Evolutionary conservation across 2,888 invertebrate genomes (phyloP).

Genomic region (Drosophila nigricruria): DNA sequence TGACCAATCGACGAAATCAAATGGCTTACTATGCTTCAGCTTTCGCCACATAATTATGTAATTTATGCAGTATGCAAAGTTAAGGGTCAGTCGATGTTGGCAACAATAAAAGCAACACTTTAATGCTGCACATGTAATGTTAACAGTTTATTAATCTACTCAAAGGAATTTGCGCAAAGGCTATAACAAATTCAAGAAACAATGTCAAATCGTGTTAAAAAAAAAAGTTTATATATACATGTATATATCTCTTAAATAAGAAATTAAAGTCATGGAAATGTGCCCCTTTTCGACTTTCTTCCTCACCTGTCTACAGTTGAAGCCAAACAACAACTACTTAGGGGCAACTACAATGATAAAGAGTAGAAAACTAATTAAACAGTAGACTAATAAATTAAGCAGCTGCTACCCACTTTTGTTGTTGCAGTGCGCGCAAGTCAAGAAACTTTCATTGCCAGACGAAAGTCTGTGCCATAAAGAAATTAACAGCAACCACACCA

Average conservation of each 20-base stretch:
- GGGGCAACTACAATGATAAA: slow-evolving; percentile 36
- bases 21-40: neutral
- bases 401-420: slow-evolving; percentile 51
- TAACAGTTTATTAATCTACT: slow-evolving; percentile 12
- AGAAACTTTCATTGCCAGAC: slow-evolving; percentile 77
- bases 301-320: slow-evolving; percentile 14
- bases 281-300: slow-evolving; percentile 5
- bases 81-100: slow-evolving; percentile 17
- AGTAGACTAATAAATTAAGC: slow-evolving; percentile 75
- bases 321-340: slow-evolving; percentile 22
- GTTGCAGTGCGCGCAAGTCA: slow-evolving; percentile 54
- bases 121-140: slow-evolving; percentile 30
- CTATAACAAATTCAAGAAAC: slow-evolving; percentile 13
- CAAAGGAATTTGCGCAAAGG: slow-evolving; percentile 28
- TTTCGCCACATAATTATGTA: slow-evolving; percentile 24
- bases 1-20: neutral
- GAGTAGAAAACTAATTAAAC: slow-evolving; percentile 70
- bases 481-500: slow-evolving; percentile 59
- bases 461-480: slow-evolving; percentile 71
- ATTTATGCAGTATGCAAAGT: slow-evolving; percentile 19
- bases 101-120: slow-evolving; percentile 11
- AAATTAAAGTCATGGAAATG: slow-evolving; percentile 38
- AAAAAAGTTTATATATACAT: slow-evolving; percentile 10
- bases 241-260: slow-evolving; percentile 34
- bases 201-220: slow-evolving; percentile 41